These are phyloP conservation scores for Thalassophryne amazonica DNA, from an alignment of 2,797 vertebrate genomes.

Conservation along the genomic window DNA sequence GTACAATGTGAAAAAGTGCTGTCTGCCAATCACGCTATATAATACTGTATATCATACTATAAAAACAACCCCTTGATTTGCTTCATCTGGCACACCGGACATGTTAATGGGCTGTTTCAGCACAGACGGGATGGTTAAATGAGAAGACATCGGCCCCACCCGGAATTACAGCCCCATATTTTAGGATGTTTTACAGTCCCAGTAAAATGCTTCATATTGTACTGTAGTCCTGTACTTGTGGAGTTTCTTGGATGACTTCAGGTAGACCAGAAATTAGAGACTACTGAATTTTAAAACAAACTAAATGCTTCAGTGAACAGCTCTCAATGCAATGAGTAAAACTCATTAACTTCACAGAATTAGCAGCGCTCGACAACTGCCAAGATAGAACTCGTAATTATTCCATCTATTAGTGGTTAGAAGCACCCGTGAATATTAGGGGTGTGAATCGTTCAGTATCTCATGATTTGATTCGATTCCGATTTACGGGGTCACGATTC, in stretches of 20 bases:
- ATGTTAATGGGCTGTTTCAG: constrained; percentile 9
- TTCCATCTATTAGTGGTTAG: too few species aligned
- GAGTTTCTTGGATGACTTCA: constrained; percentile 19
- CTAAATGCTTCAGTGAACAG: neutral
- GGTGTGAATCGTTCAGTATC: too few species aligned
- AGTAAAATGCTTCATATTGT: constrained; percentile 24
- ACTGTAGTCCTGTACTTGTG: constrained; percentile 1
- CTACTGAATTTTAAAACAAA: too few species aligned
- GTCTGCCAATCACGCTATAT: constrained; percentile 20
- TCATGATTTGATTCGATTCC: too few species aligned
- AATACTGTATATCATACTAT: constrained; percentile 25
- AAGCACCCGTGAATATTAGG: too few species aligned
- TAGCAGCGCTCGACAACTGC: too few species aligned
- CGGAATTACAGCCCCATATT: constrained; percentile 26
- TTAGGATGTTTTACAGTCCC: constrained; percentile 19
- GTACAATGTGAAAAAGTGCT: constrained; percentile 5
- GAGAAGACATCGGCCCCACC: constrained; percentile 33
- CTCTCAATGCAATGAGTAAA: neutral
- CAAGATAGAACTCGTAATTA: too few species aligned
- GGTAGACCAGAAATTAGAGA: neutral
- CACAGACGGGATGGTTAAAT: constrained; percentile 32
- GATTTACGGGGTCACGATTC: too few species aligned
- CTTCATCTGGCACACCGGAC: constrained; percentile 21
- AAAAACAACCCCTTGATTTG: constrained; percentile 25
- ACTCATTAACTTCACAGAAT: too few species aligned